A percentile compares a stretch with the other conserved stretches of the same genome.
Evolutionary conservation across 2,797 vertebrate species (phyloP).

Genomic region (Microchirus variegatus): DNA sequence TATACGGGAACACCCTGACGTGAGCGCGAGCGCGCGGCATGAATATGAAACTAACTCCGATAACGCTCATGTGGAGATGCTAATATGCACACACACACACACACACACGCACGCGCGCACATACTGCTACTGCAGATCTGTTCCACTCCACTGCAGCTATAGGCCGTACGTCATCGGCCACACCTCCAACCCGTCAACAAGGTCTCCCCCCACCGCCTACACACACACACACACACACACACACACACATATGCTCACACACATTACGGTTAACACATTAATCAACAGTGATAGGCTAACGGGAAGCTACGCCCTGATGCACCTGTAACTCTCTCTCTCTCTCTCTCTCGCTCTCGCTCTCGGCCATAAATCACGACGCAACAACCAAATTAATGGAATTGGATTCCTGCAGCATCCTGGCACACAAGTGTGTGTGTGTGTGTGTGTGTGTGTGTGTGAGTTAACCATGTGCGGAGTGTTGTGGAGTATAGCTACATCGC

Average conservation of each 20-base stretch:
- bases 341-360: slow-evolving; percentile 19
- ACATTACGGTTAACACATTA: slow-evolving; percentile 53
- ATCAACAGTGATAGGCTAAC: slow-evolving; percentile 60
- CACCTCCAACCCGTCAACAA: slow-evolving; percentile 35
- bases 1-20: slow-evolving; percentile 1
- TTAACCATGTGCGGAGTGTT: slow-evolving; percentile 27
- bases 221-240: neutral
- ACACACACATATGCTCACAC: slow-evolving; percentile 22
- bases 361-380: slow-evolving; percentile 67
- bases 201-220: neutral
- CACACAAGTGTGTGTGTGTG: neutral
- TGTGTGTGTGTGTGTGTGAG: slow-evolving; percentile 12
- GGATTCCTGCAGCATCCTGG: slow-evolving; percentile 52
- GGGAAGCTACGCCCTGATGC: slow-evolving; percentile 64
- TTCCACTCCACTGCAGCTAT: slow-evolving; percentile 47
- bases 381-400: slow-evolving; percentile 70
- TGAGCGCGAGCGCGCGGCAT: neutral
- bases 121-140: slow-evolving; percentile 38
- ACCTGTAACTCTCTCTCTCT: slow-evolving; percentile 64
- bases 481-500: slow-evolving; percentile 26
- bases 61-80: slow-evolving; percentile 27
- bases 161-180: slow-evolving; percentile 39
- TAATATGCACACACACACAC: slow-evolving; percentile 8
- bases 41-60: slow-evolving; percentile 15
- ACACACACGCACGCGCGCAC: slow-evolving; percentile 15